Percentiles rank a stretch among this genome's conserved stretches.
Conservation (phyloP, 2,888 invertebrate genomes). For the Pyrocoelia pectoralis region DNA sequence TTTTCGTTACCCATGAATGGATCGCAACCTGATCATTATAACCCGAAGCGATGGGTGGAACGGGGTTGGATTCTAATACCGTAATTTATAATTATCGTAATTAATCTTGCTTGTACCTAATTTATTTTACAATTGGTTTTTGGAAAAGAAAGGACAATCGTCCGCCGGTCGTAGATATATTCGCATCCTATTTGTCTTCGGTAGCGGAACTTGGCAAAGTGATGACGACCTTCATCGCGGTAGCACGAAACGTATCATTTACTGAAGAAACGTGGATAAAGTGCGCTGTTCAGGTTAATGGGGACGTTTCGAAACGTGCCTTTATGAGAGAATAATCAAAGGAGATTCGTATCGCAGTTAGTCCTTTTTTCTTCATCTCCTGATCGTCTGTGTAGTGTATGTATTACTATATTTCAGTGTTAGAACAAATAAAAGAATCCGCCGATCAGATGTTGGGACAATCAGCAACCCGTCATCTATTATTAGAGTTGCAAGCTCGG, state of each 20-base stretch:
- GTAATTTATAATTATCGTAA: conserved; percentile 33
- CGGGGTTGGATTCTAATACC: conserved; percentile 13
- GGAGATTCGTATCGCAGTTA: not conserved
- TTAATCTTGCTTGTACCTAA: conserved; percentile 22
- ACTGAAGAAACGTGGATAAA: conserved; percentile 30
- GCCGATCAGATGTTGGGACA: conserved; percentile 34
- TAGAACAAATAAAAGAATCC: conserved; percentile 24
- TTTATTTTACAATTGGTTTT: conserved; percentile 30
- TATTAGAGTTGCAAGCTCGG: conserved; percentile 37
- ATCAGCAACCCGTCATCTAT: conserved; percentile 28
- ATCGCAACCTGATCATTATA: conserved; percentile 33
- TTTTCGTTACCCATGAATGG: conserved; percentile 39
- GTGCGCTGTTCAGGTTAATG: not conserved
- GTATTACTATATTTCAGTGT: not conserved
- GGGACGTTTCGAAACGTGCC: conserved; percentile 23
- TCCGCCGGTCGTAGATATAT: too few relatives aligned
- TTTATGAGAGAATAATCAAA: conserved; percentile 17
- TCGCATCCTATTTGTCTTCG: conserved; percentile 31
- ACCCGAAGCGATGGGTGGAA: conserved; percentile 28
- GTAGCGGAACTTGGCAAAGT: conserved; percentile 34
- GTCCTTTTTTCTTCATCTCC: not conserved
- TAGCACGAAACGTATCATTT: conserved; percentile 30
- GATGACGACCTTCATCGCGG: conserved; percentile 28
- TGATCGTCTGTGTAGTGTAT: not conserved
- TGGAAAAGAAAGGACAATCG: conserved; percentile 12